A percentile compares a stretch with the other conserved stretches of the same genome.
These are phyloP conservation scores for Nilaparvata lugens DNA, from an alignment of 1,140 invertebrate species.

Conservation along the genomic window DNA sequence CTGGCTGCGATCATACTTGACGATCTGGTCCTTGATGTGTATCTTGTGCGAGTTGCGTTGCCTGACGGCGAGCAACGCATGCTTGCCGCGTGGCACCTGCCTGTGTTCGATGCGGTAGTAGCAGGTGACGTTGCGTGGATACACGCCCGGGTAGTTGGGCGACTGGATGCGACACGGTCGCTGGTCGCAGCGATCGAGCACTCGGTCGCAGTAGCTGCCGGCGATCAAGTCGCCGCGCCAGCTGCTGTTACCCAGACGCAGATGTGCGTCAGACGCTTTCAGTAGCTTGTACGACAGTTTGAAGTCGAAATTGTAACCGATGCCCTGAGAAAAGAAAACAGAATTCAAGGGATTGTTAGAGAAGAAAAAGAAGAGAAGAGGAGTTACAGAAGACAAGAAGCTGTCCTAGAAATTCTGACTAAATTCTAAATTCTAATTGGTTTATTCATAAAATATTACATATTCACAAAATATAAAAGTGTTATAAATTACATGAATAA, in stretches of 20 bases:
- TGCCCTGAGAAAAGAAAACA: slow-evolving; percentile 43
- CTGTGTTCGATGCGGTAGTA: slow-evolving; percentile 64
- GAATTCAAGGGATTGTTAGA: too few species aligned
- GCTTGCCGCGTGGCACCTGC: slow-evolving; percentile 56
- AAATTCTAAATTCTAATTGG: too few species aligned
- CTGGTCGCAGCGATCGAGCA: slow-evolving; percentile 58
- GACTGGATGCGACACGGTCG: slow-evolving; percentile 62
- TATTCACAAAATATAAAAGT: too few species aligned
- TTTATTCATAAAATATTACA: too few species aligned
- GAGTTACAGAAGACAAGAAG: too few species aligned
- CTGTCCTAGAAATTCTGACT: too few species aligned
- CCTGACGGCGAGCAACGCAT: slow-evolving; percentile 59
- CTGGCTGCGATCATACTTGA: slow-evolving; percentile 65
- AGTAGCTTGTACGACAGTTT: slow-evolving; percentile 74
- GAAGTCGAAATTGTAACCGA: slow-evolving; percentile 73
- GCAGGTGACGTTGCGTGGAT: slow-evolving; percentile 75
- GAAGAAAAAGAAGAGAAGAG: too few species aligned
- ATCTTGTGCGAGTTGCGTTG: slow-evolving; percentile 66
- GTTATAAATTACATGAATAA: too few species aligned
- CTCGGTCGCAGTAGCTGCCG: slow-evolving; percentile 67
- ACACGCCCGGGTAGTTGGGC: slow-evolving; percentile 78
- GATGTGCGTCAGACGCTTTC: slow-evolving; percentile 56
- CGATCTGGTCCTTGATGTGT: slow-evolving; percentile 67
- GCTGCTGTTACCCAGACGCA: slow-evolving; percentile 65
- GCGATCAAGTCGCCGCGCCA: slow-evolving; percentile 59